Evolutionary conservation across 1,140 invertebrate species (phyloP).

Genomic region (Micrasema minimum): DNA sequence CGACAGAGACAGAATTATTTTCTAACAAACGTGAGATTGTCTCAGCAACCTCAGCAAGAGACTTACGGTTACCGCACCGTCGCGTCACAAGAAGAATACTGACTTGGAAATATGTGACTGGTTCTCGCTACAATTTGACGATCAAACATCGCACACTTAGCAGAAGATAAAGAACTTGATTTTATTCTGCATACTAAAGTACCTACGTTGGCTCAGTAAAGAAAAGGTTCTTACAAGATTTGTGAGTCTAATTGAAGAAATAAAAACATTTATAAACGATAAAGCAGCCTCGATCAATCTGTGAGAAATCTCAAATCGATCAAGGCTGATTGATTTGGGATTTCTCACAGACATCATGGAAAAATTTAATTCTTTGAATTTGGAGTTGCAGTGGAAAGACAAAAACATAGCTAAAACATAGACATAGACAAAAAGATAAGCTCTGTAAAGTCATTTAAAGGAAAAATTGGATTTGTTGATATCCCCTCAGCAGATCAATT

Average conservation of each 20-base stretch:
- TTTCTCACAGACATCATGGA: conserved; percentile 18
- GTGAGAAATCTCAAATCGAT: not conserved
- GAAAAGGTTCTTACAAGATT: not conserved
- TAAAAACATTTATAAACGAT: not conserved
- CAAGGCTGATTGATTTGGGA: not conserved
- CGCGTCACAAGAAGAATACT: not conserved
- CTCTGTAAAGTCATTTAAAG: conserved; percentile 15
- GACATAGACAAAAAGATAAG: not conserved
- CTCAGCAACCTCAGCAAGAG: too few relatives aligned
- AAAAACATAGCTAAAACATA: conserved; percentile 7
- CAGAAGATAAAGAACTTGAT: not conserved
- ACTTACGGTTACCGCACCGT: not conserved
- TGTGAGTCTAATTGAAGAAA: not conserved
- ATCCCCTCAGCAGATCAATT: not conserved
- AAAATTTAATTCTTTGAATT: conserved; percentile 20
- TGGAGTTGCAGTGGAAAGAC: conserved; percentile 11
- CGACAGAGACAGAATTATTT: not conserved
- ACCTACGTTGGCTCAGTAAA: not conserved
- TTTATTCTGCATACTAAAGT: not conserved
- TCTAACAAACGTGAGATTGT: not conserved
- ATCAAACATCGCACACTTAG: too few relatives aligned
- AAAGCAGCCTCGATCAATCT: not conserved
- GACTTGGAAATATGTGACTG: not conserved
- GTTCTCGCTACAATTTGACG: too few relatives aligned
- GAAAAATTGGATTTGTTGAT: not conserved